A percentile compares a stretch with the other conserved stretches of the same genome.
Conservation (phyloP, 2,888 invertebrate genomes). For the Tenthredo livida region DNA sequence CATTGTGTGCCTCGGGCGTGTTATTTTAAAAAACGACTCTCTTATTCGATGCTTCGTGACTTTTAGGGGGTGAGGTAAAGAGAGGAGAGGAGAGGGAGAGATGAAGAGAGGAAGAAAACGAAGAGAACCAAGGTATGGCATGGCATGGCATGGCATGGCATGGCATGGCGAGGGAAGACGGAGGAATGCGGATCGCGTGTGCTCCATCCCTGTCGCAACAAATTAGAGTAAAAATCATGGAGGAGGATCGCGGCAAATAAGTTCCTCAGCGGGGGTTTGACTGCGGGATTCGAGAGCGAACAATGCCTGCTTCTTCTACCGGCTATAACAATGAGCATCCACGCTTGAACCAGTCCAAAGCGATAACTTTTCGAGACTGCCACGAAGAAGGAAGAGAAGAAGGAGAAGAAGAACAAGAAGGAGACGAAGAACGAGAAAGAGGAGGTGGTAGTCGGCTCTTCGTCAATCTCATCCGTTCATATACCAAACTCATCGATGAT, state of each 20-base stretch:
- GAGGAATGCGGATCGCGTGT: conserved; percentile 74
- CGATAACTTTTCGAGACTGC: conserved; percentile 32
- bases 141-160: background rate
- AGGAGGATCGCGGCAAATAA: conserved; percentile 76
- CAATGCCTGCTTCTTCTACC: conserved; percentile 62
- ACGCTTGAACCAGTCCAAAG: conserved; percentile 49
- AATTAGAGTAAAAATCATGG: conserved; percentile 77
- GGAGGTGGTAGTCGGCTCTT: background rate
- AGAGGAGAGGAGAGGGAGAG: conserved; percentile 45
- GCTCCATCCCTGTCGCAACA: conserved; percentile 76
- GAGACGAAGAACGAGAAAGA: background rate
- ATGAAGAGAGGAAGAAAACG: conserved; percentile 36
- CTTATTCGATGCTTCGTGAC: conserved; percentile 10
- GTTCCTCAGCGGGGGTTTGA: conserved; percentile 72
- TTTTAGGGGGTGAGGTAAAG: conserved; percentile 34
- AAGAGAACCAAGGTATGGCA: conserved; percentile 33
- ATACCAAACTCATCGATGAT: conserved; percentile 13
- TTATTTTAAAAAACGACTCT: conserved; percentile 57
- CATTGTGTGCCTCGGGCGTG: conserved; percentile 64
- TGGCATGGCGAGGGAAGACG: conserved; percentile 55
- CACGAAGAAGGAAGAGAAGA: conserved; percentile 28
- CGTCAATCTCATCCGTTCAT: background rate
- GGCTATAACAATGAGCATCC: conserved; percentile 51
- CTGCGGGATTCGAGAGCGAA: conserved; percentile 61
- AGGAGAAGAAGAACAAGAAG: conserved; percentile 10